Conservation (phyloP, 2,888 invertebrate species). For the Caenorhabditis drosophilae region DNA sequence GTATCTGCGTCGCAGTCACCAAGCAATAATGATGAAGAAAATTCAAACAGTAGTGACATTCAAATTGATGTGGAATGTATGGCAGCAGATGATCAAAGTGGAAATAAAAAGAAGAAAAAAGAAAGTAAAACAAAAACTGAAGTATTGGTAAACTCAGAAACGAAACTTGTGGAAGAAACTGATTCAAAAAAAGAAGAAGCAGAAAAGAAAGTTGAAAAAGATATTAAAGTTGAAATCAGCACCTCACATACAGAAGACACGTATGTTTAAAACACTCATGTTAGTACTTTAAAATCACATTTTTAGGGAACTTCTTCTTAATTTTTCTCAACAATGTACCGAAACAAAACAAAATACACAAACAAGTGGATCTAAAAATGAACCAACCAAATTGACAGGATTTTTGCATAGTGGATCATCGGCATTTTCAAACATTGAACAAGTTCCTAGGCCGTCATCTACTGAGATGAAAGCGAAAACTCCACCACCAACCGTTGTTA, state of each 20-base stretch:
- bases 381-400: slow-evolving; percentile 13
- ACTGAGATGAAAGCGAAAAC: slow-evolving; percentile 1
- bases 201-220: neutral
- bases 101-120: neutral
- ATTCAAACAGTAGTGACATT: slow-evolving; percentile 23
- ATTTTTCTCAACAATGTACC: slow-evolving; percentile 38
- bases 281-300: too few species aligned
- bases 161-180: neutral
- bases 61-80: slow-evolving; percentile 42
- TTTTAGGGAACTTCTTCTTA: slow-evolving; percentile 36
- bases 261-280: neutral
- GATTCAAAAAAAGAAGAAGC: neutral
- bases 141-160: too few species aligned
- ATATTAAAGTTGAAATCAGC: too few species aligned
- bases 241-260: neutral
- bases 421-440: slow-evolving; percentile 35
- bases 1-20: slow-evolving; percentile 45
- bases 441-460: slow-evolving; percentile 1
- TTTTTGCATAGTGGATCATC: slow-evolving; percentile 18
- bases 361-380: too few species aligned
- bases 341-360: slow-evolving; percentile 4
- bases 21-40: slow-evolving; percentile 30
- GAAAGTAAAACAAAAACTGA: neutral
- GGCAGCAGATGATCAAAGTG: slow-evolving; percentile 2
- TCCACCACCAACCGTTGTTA: slow-evolving; percentile 1